These are phyloP conservation scores for Erythrocebus patas DNA, from an alignment of 2,113 vertebrate species.

Conservation along the genomic window DNA sequence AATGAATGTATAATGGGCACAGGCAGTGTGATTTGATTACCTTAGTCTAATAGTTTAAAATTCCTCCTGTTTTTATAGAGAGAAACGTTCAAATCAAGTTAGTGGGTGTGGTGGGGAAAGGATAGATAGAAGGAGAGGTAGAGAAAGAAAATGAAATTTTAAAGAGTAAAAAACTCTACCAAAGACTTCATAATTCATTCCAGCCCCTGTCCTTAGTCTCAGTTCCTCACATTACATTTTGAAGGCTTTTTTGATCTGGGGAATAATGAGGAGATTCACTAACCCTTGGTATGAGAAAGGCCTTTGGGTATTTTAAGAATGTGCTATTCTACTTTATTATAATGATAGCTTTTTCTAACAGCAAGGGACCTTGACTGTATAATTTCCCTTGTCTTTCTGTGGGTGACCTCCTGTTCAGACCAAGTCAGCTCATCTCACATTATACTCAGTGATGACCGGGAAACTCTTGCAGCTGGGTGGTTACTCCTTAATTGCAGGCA, in stretches of 20 bases:
- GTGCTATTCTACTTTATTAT: constrained; percentile 19
- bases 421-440: neutral
- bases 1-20: neutral
- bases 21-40: neutral
- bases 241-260: constrained; percentile 23
- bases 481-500: constrained; percentile 9
- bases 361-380: neutral
- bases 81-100: neutral
- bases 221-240: neutral
- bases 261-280: constrained; percentile 30
- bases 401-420: constrained; percentile 1
- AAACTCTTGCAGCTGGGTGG: neutral
- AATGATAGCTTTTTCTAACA: constrained; percentile 27
- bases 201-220: neutral
- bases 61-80: neutral
- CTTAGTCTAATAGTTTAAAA: neutral
- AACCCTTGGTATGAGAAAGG: constrained; percentile 21
- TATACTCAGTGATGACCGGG: neutral
- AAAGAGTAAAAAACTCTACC: neutral
- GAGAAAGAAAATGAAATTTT: neutral
- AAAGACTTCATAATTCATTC: constrained; percentile 3
- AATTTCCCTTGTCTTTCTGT: constrained; percentile 22
- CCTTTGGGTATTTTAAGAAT: constrained; percentile 27
- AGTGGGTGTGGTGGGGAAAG: neutral
- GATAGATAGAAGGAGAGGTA: neutral